Conservation (phyloP, 2,113 vertebrate genomes). For the Vidua macroura region DNA sequence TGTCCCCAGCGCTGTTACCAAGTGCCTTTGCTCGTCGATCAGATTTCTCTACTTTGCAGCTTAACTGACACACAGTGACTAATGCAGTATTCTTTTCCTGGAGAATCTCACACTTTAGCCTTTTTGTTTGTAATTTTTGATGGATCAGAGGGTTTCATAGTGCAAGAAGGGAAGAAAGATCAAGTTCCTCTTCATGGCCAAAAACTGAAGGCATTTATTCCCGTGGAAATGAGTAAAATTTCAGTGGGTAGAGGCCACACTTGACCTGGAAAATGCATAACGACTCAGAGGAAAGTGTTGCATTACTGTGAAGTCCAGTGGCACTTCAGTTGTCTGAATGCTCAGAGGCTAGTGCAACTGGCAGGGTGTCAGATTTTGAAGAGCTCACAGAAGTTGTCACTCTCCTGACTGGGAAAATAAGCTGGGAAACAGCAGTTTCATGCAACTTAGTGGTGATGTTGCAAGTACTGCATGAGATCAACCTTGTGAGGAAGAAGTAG, state of each 20-base stretch:
- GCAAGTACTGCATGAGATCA: not conserved
- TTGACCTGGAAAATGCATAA: not conserved
- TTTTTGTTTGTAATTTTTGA: not conserved
- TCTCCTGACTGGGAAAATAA: not conserved
- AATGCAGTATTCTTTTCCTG: not conserved
- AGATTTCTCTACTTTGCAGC: not conserved
- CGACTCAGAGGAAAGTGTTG: not conserved
- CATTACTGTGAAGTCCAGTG: not conserved
- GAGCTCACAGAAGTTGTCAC: not conserved
- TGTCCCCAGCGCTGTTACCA: constrained; percentile 40
- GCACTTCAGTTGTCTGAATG: not conserved
- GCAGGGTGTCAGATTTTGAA: not conserved
- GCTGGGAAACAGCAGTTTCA: not conserved
- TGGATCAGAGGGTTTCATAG: not conserved
- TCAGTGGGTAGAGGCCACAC: not conserved
- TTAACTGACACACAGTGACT: constrained; percentile 60
- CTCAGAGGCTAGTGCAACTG: not conserved
- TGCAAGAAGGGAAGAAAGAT: not conserved
- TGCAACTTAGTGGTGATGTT: not conserved
- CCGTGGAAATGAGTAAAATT: not conserved
- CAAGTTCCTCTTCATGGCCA: not conserved
- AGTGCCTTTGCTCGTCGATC: constrained; percentile 69
- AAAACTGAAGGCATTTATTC: not conserved
- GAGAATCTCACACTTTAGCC: not conserved
- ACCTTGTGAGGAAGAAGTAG: not conserved